Evolutionary conservation across 1,140 invertebrate genomes (phyloP).

Genomic region (Drosophila pachea): DNA sequence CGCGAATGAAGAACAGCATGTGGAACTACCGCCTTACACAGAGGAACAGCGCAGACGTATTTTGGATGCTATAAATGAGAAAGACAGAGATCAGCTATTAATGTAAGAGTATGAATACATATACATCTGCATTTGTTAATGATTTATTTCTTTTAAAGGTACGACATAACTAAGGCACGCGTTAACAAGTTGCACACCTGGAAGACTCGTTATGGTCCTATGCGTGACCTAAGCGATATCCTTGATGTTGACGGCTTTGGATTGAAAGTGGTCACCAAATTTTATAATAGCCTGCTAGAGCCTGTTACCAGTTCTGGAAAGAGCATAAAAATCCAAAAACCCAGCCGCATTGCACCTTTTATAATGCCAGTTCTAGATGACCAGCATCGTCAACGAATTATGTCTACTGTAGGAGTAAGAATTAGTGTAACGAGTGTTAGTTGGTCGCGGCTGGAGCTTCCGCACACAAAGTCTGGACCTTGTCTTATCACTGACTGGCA

Average conservation of each 20-base stretch:
- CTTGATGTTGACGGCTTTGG: slow-evolving; percentile 70
- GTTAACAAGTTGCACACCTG: slow-evolving; percentile 56
- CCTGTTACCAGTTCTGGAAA: not conserved
- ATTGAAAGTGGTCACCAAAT: slow-evolving; percentile 60
- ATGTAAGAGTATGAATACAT: slow-evolving; percentile 24
- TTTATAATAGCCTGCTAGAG: slow-evolving; percentile 62
- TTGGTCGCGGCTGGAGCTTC: slow-evolving; percentile 65
- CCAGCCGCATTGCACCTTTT: slow-evolving; percentile 46
- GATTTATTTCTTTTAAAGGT: slow-evolving; percentile 40
- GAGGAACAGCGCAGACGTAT: slow-evolving; percentile 46
- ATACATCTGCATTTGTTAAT: not conserved
- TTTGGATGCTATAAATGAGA: slow-evolving; percentile 48
- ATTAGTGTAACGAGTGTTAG: slow-evolving; percentile 69
- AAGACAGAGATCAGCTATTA: slow-evolving; percentile 36
- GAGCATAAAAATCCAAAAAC: slow-evolving; percentile 8
- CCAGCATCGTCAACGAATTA: slow-evolving; percentile 31
- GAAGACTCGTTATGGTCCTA: slow-evolving; percentile 57
- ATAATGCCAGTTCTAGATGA: slow-evolving; percentile 60
- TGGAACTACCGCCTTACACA: slow-evolving; percentile 43
- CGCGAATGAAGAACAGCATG: not conserved
- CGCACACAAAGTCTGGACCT: slow-evolving; percentile 13
- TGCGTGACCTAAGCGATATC: slow-evolving; percentile 54
- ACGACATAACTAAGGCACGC: slow-evolving; percentile 66
- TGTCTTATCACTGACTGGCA: slow-evolving; percentile 66
- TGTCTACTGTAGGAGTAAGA: slow-evolving; percentile 62